phyloP scores from a whole-genome alignment of 1,140 invertebrate species.

The Sweltsa coloradensis region DNA sequence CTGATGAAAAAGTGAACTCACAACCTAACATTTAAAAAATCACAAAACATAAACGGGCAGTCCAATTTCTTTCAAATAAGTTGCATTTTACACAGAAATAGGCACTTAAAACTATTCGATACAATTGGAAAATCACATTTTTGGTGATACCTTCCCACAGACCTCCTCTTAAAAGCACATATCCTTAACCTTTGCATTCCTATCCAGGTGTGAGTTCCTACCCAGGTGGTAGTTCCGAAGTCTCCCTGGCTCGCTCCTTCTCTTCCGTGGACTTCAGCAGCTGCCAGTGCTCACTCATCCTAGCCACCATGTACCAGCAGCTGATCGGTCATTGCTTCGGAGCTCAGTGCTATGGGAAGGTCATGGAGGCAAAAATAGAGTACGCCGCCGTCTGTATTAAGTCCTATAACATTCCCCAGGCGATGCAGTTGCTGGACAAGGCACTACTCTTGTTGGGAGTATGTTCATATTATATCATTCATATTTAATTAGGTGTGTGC shows the following conservation, averaged over 20 bases:
- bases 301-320: constrained; percentile 39
- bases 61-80: no score
- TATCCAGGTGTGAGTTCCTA: no score
- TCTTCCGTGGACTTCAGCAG: constrained; percentile 30
- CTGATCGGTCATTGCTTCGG: constrained; percentile 41
- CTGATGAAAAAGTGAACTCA: no score
- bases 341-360: constrained; percentile 28
- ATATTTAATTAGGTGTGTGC: constrained; percentile 18
- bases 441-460: constrained; percentile 28
- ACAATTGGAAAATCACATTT: no score
- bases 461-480: constrained; percentile 15
- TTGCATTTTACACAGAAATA: no score
- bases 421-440: constrained; percentile 34
- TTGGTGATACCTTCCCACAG: no score
- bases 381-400: constrained; percentile 37
- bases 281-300: constrained; percentile 40
- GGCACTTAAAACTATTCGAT: no score
- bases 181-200: no score
- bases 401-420: constrained; percentile 34
- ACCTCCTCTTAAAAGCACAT: no score
- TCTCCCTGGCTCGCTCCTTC: constrained; percentile 26
- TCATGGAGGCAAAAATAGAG: constrained; percentile 35
- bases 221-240: no score
- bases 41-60: no score
- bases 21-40: no score